Evolutionary conservation across 2,797 vertebrate genomes (phyloP).

Genomic region (Dromococcyx pavoninus): DNA sequence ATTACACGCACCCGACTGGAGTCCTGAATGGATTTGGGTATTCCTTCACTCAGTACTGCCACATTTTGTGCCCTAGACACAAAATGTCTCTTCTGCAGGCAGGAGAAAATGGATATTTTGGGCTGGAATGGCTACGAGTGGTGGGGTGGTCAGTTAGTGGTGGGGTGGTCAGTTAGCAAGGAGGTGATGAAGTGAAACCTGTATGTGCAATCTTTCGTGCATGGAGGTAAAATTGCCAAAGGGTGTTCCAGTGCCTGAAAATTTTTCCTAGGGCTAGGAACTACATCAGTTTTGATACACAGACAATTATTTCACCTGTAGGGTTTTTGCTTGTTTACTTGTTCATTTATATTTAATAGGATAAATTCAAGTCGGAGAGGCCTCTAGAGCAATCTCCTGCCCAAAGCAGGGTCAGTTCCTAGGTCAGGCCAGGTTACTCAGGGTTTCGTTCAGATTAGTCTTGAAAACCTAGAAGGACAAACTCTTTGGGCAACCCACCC

Average conservation of each 20-base stretch:
- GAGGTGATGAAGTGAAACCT: background rate
- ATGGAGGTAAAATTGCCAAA: background rate
- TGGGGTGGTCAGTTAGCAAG: no score
- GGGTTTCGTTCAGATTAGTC: background rate
- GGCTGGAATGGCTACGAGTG: background rate
- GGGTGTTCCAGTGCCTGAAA: background rate
- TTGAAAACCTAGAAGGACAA: background rate
- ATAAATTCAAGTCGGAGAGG: background rate
- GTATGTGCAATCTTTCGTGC: background rate
- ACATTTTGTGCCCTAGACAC: background rate
- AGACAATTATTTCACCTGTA: background rate
- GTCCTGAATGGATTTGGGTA: background rate
- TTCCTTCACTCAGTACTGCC: background rate
- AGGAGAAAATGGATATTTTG: background rate
- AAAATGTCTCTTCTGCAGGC: background rate
- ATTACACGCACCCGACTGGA: background rate
- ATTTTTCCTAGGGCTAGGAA: background rate
- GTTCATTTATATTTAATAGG: background rate
- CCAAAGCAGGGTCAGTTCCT: background rate
- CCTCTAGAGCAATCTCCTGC: background rate
- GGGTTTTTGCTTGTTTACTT: rapidly evolving
- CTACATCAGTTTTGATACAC: background rate
- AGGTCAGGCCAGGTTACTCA: background rate
- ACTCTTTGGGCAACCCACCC: background rate
- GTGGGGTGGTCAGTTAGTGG: no score